Conservation (phyloP, 2,113 vertebrate genomes). For the Sigmodon hispidus region DNA sequence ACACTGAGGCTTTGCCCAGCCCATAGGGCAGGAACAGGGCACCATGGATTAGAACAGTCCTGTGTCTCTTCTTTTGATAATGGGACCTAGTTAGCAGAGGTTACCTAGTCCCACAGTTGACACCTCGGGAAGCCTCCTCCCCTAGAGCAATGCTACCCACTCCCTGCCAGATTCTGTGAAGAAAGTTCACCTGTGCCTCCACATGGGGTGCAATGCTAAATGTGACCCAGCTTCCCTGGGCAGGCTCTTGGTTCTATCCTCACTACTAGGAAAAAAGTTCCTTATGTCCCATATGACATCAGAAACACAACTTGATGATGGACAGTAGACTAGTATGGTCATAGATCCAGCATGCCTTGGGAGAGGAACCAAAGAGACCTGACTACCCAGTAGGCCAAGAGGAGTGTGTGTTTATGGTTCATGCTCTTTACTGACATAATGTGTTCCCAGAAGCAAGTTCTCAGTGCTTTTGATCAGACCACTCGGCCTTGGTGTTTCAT, state of each 20-base stretch:
- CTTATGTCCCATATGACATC: background rate
- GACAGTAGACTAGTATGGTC: too few species aligned
- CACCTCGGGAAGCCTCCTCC: background rate
- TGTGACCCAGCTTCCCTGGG: background rate
- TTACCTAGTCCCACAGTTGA: background rate
- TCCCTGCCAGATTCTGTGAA: background rate
- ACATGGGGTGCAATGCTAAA: fast-evolving
- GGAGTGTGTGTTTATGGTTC: fast-evolving
- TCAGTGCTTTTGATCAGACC: background rate
- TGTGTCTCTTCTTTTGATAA: fast-evolving
- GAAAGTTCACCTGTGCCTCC: background rate
- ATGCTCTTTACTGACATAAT: background rate
- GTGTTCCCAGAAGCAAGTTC: background rate
- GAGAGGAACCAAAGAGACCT: background rate
- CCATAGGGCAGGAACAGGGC: background rate
- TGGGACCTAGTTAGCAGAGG: fast-evolving
- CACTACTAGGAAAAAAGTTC: background rate
- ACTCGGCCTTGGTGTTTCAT: too few species aligned
- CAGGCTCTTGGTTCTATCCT: background rate
- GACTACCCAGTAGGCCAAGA: fast-evolving
- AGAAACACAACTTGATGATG: background rate
- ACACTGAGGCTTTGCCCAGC: fast-evolving
- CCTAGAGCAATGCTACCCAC: fast-evolving
- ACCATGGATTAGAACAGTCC: too few species aligned
- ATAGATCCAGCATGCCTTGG: background rate